Base-by-base conservation (phyloP, 53 echinoderm and acorn worm species). In the Crossaster papposus region DNA sequence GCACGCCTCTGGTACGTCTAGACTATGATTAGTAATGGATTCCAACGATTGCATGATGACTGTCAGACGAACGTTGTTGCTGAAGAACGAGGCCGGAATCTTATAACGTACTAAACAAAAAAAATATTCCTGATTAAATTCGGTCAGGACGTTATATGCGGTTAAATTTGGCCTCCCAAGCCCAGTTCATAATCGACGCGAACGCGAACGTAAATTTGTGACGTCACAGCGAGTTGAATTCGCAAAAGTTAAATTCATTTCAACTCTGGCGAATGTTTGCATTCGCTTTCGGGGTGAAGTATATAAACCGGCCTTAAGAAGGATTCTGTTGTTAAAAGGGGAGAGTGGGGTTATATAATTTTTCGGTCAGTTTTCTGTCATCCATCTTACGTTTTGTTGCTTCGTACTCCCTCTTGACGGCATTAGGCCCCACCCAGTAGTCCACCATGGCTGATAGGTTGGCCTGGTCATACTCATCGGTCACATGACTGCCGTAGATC, bases 351-450 rank as follows among this genome's bases (percentile, higher is more conserved):
- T n/a, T n/a, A n/a, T n/a, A 44, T 17, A 58, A 51, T 24, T 75
- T 76, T 8, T 38, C 53, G 26, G 14, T 22, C 4, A 35, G 13
- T 11, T 54, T 86, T 51, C 4, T 62, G 18, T 62, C 68, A 0
- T 10, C 68, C 30, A 30, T 64, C 97, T 91, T 92, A 97, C 97
- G 79, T 85, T 95, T 99, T 31, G 99, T 99, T 0, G 96, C 99
- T 71, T 99, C 99, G 85, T 95, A 96, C 34, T 99, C 99, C 80
- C 73, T 93, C 95, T 99, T 99, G 55, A 96, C 96, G 17, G 94
- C 90, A 55, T 99, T 99, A 0, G 96, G 99, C 82, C 99, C 99
- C 68, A 96, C 90, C 99, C 99, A 99, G 88, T 99, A 99, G 68
- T 99, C 99, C 29, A 99, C 96, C 92, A 99, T 88, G 36, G 96